phyloP scores from a whole-genome alignment of 2,113 vertebrate genomes.

The Bucco capensis region DNA sequence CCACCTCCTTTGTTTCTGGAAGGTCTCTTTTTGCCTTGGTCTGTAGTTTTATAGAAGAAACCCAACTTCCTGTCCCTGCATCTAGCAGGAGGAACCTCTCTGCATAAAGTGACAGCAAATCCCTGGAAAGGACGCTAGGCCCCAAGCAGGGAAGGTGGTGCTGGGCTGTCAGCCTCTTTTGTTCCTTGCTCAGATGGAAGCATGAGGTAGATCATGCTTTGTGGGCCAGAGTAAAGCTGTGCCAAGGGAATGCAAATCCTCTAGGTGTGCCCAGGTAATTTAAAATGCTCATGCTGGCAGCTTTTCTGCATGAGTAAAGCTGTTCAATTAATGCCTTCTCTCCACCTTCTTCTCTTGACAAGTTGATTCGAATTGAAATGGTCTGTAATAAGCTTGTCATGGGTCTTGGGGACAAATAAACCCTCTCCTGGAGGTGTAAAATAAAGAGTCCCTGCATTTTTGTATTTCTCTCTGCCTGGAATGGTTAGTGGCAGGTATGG shows the following conservation, averaged over 20 bases:
- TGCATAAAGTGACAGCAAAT: slow-evolving; percentile 71
- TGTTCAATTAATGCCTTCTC: slow-evolving; percentile 85
- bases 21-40: slow-evolving; percentile 63
- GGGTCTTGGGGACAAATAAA: slow-evolving; percentile 62
- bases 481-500: background rate
- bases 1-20: slow-evolving; percentile 75
- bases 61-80: slow-evolving; percentile 74
- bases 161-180: slow-evolving; percentile 77
- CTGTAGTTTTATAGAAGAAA: slow-evolving; percentile 72
- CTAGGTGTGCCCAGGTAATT: slow-evolving; percentile 94
- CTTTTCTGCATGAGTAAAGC: slow-evolving; percentile 89
- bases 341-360: slow-evolving; percentile 77
- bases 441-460: slow-evolving; percentile 32
- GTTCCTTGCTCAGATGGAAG: slow-evolving; percentile 86
- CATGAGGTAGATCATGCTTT: slow-evolving; percentile 86
- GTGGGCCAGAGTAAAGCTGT: slow-evolving; percentile 84
- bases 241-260: slow-evolving; percentile 88
- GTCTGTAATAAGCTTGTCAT: slow-evolving; percentile 69
- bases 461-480: background rate
- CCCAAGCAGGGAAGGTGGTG: slow-evolving; percentile 82
- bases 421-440: slow-evolving; percentile 56
- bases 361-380: slow-evolving; percentile 71
- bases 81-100: slow-evolving; percentile 69
- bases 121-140: slow-evolving; percentile 67
- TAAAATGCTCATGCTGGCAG: slow-evolving; percentile 88